Evolutionary conservation across 2,888 invertebrate genomes (phyloP), one percentile per base, ranked within the genome.

Genomic region (Hesperia comma): DNA sequence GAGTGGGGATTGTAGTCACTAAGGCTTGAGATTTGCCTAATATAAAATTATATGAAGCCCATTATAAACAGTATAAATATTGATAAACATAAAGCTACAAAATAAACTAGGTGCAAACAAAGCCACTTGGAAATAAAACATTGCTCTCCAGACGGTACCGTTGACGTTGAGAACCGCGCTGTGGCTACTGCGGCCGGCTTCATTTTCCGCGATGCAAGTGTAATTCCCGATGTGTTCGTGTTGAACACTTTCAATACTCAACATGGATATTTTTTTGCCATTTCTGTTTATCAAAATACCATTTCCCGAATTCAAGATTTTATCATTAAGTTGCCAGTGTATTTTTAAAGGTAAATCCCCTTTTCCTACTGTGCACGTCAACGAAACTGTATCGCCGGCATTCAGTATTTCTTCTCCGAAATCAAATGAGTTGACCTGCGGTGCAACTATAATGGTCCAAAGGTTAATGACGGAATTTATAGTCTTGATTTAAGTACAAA

Each of bases 361-460:
- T 85, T 96, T 96, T 54, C 94, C 93, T 69, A 95, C 94, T 61
- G 95, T 94, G 81, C 96, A 96, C 43, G 94, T 95, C 8, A 95
- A 88, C 54, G 95, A 95, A 14, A 95, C 95, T 55, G 95, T 94
- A 80, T 97, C 96, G 68, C 96, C 96, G 70, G 95, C 95, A 78
- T 96, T 96, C 53, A 94, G 90, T 70, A 94, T 92, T 72, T 95
- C 95, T 76, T 96, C 96, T 67, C 96, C 96, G 81, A 96, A 96
- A 81, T 95, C 94, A 80, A 97, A 96, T 58, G 95, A 95, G 68
- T 95, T 94, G 76, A 97, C 96, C 94, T 96, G 96, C 70, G 97
- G 97, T 77, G 95, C 93, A 85, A 96, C 97, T 97, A 88, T 54
- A 69, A 69, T 61, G 6, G 17, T 37, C 37, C 46, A 61, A 41